phyloP scores from a whole-genome alignment of 1,140 invertebrate species.

The Drosophila pruinosa region DNA sequence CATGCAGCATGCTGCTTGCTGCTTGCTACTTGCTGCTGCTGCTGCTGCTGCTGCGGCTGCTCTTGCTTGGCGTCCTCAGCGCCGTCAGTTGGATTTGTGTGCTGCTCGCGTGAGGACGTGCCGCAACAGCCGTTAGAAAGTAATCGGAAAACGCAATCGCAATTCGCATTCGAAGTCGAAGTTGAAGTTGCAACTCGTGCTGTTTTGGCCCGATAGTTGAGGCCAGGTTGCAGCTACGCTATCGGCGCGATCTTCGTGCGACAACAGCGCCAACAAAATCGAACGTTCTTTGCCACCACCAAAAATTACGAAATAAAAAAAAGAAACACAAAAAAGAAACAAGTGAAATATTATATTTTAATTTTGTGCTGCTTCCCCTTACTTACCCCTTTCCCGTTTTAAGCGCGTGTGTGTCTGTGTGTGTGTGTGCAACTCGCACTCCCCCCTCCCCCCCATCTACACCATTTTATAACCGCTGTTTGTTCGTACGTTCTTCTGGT shows the following conservation, averaged over 20 bases:
- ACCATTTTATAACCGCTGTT: neutral
- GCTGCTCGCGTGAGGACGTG: conserved; percentile 72
- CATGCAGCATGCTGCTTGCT: conserved; percentile 40
- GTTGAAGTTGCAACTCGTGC: neutral
- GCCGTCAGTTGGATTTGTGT: conserved; percentile 57
- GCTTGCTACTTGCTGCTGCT: conserved; percentile 33
- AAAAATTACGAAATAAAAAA: neutral
- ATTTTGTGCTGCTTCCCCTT: conserved; percentile 40
- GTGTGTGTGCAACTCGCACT: neutral
- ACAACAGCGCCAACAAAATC: conserved; percentile 28
- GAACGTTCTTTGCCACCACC: conserved; percentile 15
- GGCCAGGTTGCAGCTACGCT: conserved; percentile 12
- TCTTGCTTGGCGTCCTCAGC: conserved; percentile 27
- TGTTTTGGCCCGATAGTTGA: conserved; percentile 5
- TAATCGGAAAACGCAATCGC: conserved; percentile 18
- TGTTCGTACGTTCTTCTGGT: neutral
- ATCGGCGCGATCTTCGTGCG: conserved; percentile 33
- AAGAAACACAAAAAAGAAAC: conserved; percentile 7
- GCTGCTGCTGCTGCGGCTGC: conserved; percentile 15
- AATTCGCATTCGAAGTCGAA: neutral
- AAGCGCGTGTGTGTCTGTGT: too few species aligned
- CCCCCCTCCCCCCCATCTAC: neutral
- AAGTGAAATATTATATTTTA: conserved; percentile 63
- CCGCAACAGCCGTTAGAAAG: conserved; percentile 6
- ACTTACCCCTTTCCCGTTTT: too few species aligned